A percentile compares a stretch with the other conserved stretches of the same genome.
These are phyloP conservation scores for Aphodius sticticus DNA, from an alignment of 2,888 invertebrate species.

Conservation along the genomic window DNA sequence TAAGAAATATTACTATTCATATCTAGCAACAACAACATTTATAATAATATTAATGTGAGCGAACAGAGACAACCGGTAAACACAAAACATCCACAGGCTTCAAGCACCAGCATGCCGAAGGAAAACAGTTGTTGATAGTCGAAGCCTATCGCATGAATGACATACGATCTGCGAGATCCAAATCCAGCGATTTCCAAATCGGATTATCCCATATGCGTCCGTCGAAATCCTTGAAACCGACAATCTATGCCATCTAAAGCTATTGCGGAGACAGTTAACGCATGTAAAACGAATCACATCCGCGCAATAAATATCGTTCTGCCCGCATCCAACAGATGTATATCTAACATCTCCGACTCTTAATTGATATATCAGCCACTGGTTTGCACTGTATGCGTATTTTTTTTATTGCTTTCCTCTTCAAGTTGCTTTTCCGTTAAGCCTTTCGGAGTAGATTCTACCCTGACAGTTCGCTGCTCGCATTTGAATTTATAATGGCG, in stretches of 20 bases:
- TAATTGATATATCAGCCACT: slow-evolving; percentile 24
- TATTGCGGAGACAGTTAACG: slow-evolving; percentile 13
- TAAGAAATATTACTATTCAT: no score
- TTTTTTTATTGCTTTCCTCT: neutral
- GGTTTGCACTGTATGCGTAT: neutral
- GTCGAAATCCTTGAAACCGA: neutral
- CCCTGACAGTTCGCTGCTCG: neutral
- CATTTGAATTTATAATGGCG: neutral
- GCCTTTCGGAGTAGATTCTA: neutral
- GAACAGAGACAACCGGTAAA: neutral
- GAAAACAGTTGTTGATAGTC: neutral
- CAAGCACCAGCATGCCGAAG: neutral
- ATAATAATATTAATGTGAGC: neutral
- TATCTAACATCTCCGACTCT: slow-evolving; percentile 11
- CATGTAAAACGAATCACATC: slow-evolving; percentile 22
- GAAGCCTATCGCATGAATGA: neutral
- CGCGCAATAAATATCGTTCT: slow-evolving; percentile 15
- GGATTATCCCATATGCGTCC: neutral
- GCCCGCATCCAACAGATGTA: slow-evolving; percentile 13
- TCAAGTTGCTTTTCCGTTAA: neutral
- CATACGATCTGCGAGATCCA: neutral
- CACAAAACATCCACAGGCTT: neutral
- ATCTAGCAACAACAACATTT: neutral
- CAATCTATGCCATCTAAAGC: neutral
- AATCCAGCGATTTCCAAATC: neutral